Conservation (phyloP, 2,888 invertebrate species). For the Salpingus planirostris region DNA sequence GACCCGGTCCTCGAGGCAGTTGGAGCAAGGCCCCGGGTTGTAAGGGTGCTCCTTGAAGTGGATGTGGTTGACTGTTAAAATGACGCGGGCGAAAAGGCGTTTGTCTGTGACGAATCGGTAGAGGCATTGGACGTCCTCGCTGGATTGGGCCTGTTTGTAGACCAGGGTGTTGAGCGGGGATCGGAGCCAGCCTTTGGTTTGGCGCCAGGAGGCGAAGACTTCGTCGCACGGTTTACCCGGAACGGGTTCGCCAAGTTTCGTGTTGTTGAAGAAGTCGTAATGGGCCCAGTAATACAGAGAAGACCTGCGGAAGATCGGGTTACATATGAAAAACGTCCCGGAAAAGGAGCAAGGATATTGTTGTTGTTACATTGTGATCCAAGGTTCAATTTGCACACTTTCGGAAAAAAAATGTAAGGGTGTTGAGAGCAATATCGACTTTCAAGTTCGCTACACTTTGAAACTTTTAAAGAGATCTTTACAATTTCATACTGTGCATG, state of each 20-base stretch:
- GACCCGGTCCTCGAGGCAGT: conserved; percentile 78
- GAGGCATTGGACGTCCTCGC: conserved; percentile 68
- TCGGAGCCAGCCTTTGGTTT: conserved; percentile 63
- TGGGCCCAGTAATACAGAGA: conserved; percentile 91
- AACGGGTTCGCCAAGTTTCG: conserved; percentile 74
- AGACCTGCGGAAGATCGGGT: conserved; percentile 50
- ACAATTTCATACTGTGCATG: too few relatives aligned
- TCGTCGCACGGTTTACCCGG: conserved; percentile 79
- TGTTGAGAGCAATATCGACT: too few relatives aligned
- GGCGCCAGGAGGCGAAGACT: conserved; percentile 77
- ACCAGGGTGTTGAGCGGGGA: conserved; percentile 82
- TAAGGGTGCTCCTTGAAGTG: conserved; percentile 78
- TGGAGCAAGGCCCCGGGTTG: conserved; percentile 70
- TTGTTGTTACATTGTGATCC: too few relatives aligned
- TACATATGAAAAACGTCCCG: conserved; percentile 1
- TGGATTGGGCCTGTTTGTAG: conserved; percentile 67
- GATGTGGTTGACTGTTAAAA: conserved; percentile 67
- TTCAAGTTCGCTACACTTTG: too few relatives aligned
- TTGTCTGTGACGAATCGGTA: conserved; percentile 80
- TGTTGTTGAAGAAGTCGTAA: conserved; percentile 89
- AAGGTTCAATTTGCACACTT: too few relatives aligned
- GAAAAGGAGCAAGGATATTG: background rate
- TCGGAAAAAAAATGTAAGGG: too few relatives aligned
- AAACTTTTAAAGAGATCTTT: too few relatives aligned
- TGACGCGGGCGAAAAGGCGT: conserved; percentile 70